Evolutionary conservation across 2,888 invertebrate species (phyloP).

Genomic region (Tanytarsus gracilentus): DNA sequence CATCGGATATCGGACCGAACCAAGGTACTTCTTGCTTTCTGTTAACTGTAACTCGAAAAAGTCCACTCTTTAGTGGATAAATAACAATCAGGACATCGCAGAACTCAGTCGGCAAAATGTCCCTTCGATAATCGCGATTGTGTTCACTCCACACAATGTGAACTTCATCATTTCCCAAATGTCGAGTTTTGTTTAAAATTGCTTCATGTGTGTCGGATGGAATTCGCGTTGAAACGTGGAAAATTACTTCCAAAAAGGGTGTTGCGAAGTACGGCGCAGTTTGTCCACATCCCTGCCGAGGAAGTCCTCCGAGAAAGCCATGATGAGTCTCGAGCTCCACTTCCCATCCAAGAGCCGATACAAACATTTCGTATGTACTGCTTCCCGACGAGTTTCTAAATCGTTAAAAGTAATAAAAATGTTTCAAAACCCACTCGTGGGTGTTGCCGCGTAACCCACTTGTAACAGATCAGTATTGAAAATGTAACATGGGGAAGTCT

Average conservation of each 20-base stretch:
- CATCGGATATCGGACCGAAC: conserved; percentile 94
- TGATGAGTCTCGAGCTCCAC: conserved; percentile 89
- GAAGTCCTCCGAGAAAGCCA: conserved; percentile 89
- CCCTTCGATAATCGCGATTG: conserved; percentile 85
- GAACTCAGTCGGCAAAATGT: conserved; percentile 97
- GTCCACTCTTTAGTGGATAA: conserved; percentile 80
- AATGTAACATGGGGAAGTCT: too few relatives aligned
- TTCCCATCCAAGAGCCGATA: conserved; percentile 57
- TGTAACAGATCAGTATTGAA: too few relatives aligned
- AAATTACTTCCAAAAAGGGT: conserved; percentile 87
- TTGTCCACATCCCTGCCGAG: conserved; percentile 79
- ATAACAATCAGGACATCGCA: conserved; percentile 96
- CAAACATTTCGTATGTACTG: conserved; percentile 81
- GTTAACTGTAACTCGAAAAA: conserved; percentile 81
- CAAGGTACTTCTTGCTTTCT: conserved; percentile 83
- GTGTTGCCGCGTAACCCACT: too few relatives aligned
- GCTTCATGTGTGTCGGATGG: conserved; percentile 82
- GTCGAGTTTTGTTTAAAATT: conserved; percentile 83
- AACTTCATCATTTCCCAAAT: conserved; percentile 96
- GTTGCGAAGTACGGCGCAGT: conserved; percentile 94
- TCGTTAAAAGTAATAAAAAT: too few relatives aligned
- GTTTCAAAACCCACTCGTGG: too few relatives aligned
- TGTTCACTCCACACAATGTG: conserved; percentile 99
- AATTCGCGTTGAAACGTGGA: conserved; percentile 97
- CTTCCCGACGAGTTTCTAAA: conserved; percentile 85